Conservation (phyloP, 2,888 invertebrate genomes). For the Dorcus hopei region DNA sequence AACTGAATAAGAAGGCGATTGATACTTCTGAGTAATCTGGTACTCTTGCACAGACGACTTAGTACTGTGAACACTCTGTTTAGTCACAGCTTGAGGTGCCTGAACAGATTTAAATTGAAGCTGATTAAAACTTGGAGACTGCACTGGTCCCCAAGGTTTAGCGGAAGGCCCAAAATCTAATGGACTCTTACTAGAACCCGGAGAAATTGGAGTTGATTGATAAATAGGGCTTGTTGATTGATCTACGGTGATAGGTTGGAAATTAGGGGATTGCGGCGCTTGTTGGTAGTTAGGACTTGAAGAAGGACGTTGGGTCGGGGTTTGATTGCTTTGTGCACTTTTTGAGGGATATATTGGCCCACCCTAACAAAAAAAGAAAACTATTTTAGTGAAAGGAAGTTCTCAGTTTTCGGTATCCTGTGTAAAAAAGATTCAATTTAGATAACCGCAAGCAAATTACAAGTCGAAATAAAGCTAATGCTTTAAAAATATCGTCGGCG, state of each 20-base stretch:
- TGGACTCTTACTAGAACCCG: constrained; percentile 11
- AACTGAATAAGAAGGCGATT: not conserved
- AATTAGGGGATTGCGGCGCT: constrained; percentile 9
- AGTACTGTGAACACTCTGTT: not conserved
- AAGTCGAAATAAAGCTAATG: no score
- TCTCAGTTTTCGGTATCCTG: no score
- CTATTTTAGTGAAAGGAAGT: not conserved
- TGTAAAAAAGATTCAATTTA: no score
- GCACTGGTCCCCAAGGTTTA: constrained; percentile 15
- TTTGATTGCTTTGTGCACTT: constrained; percentile 28
- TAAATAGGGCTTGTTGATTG: constrained; percentile 1
- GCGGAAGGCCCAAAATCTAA: constrained; percentile 13
- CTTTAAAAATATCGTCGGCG: no score
- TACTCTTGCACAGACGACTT: not conserved
- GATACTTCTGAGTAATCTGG: not conserved
- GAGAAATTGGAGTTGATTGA: constrained; percentile 20
- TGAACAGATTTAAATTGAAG: constrained; percentile 14
- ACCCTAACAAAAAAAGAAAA: constrained; percentile 40
- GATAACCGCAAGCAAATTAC: no score
- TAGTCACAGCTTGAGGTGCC: constrained; percentile 10
- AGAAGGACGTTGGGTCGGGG: constrained; percentile 12
- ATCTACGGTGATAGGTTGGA: constrained; percentile 2
- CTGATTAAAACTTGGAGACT: constrained; percentile 4
- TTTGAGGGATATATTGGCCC: constrained; percentile 43
- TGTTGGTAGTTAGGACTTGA: constrained; percentile 9